Base-by-base conservation (phyloP, 2,113 vertebrate genomes). In the Rhinoptilus africanus region DNA sequence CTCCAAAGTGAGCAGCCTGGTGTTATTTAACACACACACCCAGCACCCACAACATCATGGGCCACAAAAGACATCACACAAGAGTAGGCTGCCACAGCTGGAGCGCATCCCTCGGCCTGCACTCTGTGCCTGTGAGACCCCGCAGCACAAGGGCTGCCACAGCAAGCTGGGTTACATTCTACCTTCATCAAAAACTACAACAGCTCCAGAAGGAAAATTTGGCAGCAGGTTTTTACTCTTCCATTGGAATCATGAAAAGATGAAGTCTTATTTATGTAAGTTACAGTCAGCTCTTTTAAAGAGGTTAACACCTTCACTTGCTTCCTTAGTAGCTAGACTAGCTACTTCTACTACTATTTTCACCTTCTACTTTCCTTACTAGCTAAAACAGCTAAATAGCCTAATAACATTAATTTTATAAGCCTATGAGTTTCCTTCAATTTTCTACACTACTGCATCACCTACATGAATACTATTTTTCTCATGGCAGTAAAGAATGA, bases 41-140 rank as follows among this genome's bases (percentile, higher is more conserved):
- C 83, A 68, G 22, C 34, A 30, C 30, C 12, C 9, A 14, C 23
- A 37, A 20, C 5, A 0, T 5, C 37, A 10, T 2, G 19, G 27
- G 48, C 51, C 14, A 14, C 3, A 6, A n/a, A 21, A 22, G 51
- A 21, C 15, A 24, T 35, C 67, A 26, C 35, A 13, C 6, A 4
- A 8, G 19, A 67, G 23, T 0, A 7, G n/a, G 19, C 24, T 22
- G 79, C 41, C 30, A 5, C 22, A 4, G 10, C 32, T 0, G 0
- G 27, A 17, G 32, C 4, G 0, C 10, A 1, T 15, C 22, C 11
- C 21, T 17, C 3, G 9, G 41, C 41, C 79, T 10, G 67, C 22
- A 5, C 21, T 12, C 12, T 10, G 20, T 3, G 20, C 19, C 23
- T 5, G 4, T 4, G n/a, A 64, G 7, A 11, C 10, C 26, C 30